These are phyloP conservation scores for Paramormyrops kingsleyae DNA, from an alignment of 2,113 vertebrate genomes.

Conservation along the genomic window DNA sequence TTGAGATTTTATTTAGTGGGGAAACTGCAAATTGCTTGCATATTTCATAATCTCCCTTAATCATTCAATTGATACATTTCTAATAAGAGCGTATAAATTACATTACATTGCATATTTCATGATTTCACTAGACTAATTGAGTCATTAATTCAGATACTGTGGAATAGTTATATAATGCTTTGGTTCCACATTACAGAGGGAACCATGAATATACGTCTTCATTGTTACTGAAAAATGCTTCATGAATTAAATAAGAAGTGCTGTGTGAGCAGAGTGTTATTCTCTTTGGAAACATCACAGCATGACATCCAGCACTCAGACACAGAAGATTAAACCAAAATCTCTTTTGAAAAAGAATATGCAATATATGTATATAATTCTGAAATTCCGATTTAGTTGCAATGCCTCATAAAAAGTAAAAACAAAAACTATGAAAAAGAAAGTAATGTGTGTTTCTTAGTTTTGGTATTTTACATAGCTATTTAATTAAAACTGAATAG, in stretches of 20 bases:
- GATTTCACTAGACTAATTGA: constrained; percentile 40
- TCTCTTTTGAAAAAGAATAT: neutral
- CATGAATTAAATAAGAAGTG: constrained; percentile 8
- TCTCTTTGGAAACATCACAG: constrained; percentile 19
- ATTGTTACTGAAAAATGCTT: constrained; percentile 18
- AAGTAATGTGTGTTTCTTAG: neutral
- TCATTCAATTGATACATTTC: constrained; percentile 37
- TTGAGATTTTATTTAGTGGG: constrained; percentile 27
- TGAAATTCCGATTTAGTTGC: neutral
- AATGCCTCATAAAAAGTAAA: neutral
- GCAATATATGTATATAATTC: neutral
- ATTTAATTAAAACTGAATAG: neutral
- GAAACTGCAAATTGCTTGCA: constrained; percentile 26
- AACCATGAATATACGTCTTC: constrained; percentile 18
- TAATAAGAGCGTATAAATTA: constrained; percentile 38
- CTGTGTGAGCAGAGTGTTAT: neutral
- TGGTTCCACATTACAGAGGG: constrained; percentile 18
- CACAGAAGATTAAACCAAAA: neutral
- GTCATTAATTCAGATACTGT: constrained; percentile 28
- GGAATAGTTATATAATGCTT: constrained; percentile 25
- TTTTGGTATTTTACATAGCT: neutral
- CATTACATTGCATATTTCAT: constrained; percentile 39
- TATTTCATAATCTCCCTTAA: constrained; percentile 34
- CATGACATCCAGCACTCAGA: neutral
- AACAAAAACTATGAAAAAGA: neutral